A percentile compares a stretch with the other conserved stretches of the same genome.
phyloP scores from a whole-genome alignment of 2,113 vertebrate genomes.

The Myxocyprinus asiaticus region DNA sequence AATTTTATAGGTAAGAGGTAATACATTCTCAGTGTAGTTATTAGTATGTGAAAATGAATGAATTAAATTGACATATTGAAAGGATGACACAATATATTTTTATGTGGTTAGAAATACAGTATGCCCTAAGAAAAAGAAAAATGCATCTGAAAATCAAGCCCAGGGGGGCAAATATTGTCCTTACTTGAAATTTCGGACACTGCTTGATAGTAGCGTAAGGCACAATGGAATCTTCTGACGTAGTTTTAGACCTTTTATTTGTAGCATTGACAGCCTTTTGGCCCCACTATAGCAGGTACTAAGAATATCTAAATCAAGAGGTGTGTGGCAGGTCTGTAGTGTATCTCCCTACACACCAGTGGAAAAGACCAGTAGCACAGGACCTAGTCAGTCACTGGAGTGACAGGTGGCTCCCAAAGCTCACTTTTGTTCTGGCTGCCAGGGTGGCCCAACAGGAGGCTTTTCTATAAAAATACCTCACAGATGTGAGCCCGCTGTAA shows the following conservation, averaged over 20 bases:
- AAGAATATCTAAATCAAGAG: slow-evolving; percentile 43
- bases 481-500: slow-evolving; percentile 22
- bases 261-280: slow-evolving; percentile 21
- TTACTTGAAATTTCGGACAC: too few species aligned
- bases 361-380: slow-evolving; percentile 45
- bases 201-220: background rate
- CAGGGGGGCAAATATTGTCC: background rate
- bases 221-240: slow-evolving; percentile 2
- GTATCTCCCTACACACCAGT: slow-evolving; percentile 1
- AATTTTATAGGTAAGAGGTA: too few species aligned
- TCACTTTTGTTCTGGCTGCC: slow-evolving; percentile 9
- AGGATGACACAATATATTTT: too few species aligned
- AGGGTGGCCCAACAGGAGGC: background rate
- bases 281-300: slow-evolving; percentile 18
- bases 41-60: too few species aligned
- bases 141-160: too few species aligned
- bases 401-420: slow-evolving; percentile 56
- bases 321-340: slow-evolving; percentile 24
- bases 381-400: slow-evolving; percentile 56
- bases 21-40: too few species aligned
- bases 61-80: too few species aligned
- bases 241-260: slow-evolving; percentile 28
- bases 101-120: too few species aligned
- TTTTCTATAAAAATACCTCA: slow-evolving; percentile 52
- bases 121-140: too few species aligned